These are phyloP conservation scores for Puntigrus tetrazona DNA, from an alignment of 2,113 vertebrate genomes.

Conservation along the genomic window DNA sequence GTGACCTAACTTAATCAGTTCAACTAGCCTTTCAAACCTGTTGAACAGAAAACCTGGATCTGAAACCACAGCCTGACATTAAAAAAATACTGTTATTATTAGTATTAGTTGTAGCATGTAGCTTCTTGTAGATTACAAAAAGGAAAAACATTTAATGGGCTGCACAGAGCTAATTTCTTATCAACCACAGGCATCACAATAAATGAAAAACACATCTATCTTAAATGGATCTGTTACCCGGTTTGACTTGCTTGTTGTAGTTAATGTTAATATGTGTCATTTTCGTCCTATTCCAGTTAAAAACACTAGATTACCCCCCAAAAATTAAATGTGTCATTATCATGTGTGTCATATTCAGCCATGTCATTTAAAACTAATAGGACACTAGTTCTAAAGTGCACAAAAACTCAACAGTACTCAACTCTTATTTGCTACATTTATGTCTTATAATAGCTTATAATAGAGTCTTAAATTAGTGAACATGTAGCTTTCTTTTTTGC, in stretches of 20 bases:
- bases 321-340: neutral
- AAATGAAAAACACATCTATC: neutral
- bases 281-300: neutral
- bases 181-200: neutral
- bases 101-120: neutral
- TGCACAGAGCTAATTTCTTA: neutral
- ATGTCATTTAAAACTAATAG: neutral
- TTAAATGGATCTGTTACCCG: neutral
- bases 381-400: neutral
- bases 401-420: neutral
- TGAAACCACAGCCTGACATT: neutral
- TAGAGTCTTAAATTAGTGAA: neutral
- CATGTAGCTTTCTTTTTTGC: neutral
- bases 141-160: neutral
- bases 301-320: neutral
- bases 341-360: neutral
- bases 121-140: neutral
- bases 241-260: neutral
- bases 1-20: neutral
- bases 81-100: neutral
- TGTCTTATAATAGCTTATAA: neutral
- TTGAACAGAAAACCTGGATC: neutral
- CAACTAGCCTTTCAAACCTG: neutral
- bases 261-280: neutral
- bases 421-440: neutral